Evolutionary conservation across 2,888 invertebrate genomes (phyloP), one percentile per base, ranked within the genome.

Genomic region (Phyllotreta cruciferae): DNA sequence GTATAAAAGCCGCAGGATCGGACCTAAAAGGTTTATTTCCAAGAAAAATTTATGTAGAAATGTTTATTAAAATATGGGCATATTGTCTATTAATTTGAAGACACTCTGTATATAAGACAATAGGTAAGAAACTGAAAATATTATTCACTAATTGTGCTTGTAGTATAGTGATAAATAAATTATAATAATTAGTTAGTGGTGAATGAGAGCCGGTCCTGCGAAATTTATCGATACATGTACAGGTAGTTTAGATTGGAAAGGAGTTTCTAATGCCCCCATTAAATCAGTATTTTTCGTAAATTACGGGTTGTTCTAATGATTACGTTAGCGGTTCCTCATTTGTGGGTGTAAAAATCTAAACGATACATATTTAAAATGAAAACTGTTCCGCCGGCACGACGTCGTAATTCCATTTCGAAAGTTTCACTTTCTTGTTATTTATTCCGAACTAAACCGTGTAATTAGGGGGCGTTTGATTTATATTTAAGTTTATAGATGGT

Each of bases 271-370:
- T 56, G 49, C 47, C 13, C 24, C 49, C 47, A 47, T 56, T 49
- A 56, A 56, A 56, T 56, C 56, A 47, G 38, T 24, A 47, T 56
- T 34, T 56, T 56, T 52, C 7, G 24, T 45, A 56, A 56, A 38
- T 56, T 47, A 49, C 38, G 24, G 47, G 38, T 37, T 37, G 39
- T 56, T 38, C 24, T 56, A 49, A 56, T 56, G 34, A 56, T 14
- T 35, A 39, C 39, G 44, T 44, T 56, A 55, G 8, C 34, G 24
- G 42, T 14, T 47, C 37, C 49, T 47, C 39, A 37, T 47, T 14
- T 6, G 56, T 49, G 56, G 56, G 47, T 56, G 47, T 56, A 36
- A 56, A 38, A 24, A 24, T 39, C 2, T 36, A 56, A 56, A 45
- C 44, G 45, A 10, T 37, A 11, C 44, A 44, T 56, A 56, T 44